Evolutionary conservation across 2,888 invertebrate species (phyloP).

Genomic region (Ophioninae sp.): DNA sequence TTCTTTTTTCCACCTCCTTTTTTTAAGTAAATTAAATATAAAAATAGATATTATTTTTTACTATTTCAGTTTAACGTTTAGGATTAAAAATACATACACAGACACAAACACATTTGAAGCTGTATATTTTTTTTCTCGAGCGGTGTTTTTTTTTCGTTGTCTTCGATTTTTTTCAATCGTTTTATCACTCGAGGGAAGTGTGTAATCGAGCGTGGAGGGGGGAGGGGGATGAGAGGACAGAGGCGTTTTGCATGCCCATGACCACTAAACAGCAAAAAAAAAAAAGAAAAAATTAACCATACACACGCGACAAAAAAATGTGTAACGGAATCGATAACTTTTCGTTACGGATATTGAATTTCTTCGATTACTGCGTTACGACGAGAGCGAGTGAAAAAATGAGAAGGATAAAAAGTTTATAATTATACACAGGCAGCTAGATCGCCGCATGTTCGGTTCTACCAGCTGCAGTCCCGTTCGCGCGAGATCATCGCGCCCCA

Average conservation of each 20-base stretch:
- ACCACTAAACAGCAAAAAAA: slow-evolving; percentile 68
- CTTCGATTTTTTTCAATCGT: slow-evolving; percentile 20
- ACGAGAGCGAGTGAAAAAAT: slow-evolving; percentile 13
- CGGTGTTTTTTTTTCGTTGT: slow-evolving; percentile 30
- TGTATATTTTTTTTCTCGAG: slow-evolving; percentile 68
- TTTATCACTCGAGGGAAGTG: slow-evolving; percentile 62
- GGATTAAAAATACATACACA: slow-evolving; percentile 50
- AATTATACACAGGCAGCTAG: slow-evolving; percentile 73
- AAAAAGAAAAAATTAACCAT: slow-evolving; percentile 56
- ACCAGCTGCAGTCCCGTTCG: slow-evolving; percentile 60
- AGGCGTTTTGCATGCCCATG: slow-evolving; percentile 70
- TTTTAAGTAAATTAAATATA: slow-evolving; percentile 75
- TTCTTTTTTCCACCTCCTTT: slow-evolving; percentile 50
- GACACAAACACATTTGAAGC: slow-evolving; percentile 71
- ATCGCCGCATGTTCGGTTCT: slow-evolving; percentile 71
- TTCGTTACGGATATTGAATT: slow-evolving; percentile 60
- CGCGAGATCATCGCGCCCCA: slow-evolving; percentile 21
- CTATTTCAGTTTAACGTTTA: slow-evolving; percentile 77
- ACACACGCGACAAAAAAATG: neutral
- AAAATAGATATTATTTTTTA: slow-evolving; percentile 77
- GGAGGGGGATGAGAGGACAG: slow-evolving; percentile 35
- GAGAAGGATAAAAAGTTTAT: slow-evolving; percentile 66
- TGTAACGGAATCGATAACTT: neutral
- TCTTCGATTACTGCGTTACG: slow-evolving; percentile 48
- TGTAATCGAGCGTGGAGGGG: slow-evolving; percentile 57